Evolutionary conservation across 1,140 invertebrate species (phyloP).

Genomic region (Penaeus japonicus): DNA sequence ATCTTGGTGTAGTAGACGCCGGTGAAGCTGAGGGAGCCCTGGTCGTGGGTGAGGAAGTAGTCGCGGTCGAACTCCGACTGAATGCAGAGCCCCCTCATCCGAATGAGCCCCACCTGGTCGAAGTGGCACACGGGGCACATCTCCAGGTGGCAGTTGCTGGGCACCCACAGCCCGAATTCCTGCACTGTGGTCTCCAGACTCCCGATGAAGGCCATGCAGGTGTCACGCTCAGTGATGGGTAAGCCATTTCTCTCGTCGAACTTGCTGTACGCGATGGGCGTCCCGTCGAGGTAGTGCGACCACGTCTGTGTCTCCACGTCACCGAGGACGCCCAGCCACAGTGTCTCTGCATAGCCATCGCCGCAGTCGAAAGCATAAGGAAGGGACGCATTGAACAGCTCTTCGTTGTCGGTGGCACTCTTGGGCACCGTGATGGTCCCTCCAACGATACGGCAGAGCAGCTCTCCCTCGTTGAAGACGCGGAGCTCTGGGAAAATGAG

Average conservation of each 20-base stretch:
- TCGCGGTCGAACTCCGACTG: slow-evolving; percentile 17
- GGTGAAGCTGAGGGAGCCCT: background rate
- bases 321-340: background rate
- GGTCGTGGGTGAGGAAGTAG: slow-evolving; percentile 12
- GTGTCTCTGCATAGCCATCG: background rate
- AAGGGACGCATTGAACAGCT: background rate
- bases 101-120: background rate
- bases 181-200: background rate
- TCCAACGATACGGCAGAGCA: background rate
- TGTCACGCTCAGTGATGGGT: background rate
- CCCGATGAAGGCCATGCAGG: background rate
- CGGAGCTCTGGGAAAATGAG: slow-evolving; percentile 4
- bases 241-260: background rate
- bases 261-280: background rate
- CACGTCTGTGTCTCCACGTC: background rate
- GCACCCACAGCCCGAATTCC: background rate
- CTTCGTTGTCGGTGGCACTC: background rate
- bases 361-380: background rate
- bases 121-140: slow-evolving; percentile 1
- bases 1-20: background rate
- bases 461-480: background rate
- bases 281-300: background rate
- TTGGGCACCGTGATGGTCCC: background rate
- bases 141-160: background rate
- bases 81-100: background rate